phyloP scores from a whole-genome alignment of 2,888 invertebrate genomes.

The Meta bourneti region DNA sequence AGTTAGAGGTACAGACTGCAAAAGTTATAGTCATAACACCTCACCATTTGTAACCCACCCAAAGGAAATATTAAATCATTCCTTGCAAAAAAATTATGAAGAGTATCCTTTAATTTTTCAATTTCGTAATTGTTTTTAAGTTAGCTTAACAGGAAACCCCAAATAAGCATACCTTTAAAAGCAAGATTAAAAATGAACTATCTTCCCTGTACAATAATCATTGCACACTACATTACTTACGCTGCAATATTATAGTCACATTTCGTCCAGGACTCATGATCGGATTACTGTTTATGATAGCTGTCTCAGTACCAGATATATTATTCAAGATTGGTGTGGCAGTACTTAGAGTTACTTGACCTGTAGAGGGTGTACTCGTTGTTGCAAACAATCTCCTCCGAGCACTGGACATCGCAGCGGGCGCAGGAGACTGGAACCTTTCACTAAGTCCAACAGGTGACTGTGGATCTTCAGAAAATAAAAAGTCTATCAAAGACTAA shows the following conservation, averaged over 20 bases:
- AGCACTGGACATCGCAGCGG: slow-evolving; percentile 80
- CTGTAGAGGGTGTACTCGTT: slow-evolving; percentile 29
- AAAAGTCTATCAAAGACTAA: slow-evolving; percentile 26
- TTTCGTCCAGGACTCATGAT: slow-evolving; percentile 72
- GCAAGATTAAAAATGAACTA: too few species aligned
- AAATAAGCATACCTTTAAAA: too few species aligned
- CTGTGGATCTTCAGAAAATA: slow-evolving; percentile 78
- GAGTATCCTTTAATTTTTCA: too few species aligned
- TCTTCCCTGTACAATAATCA: neutral
- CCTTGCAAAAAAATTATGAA: too few species aligned
- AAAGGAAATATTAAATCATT: too few species aligned
- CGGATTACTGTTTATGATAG: slow-evolving; percentile 46
- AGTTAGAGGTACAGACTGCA: too few species aligned
- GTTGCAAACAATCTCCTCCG: slow-evolving; percentile 80
- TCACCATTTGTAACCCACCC: too few species aligned
- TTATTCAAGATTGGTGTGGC: slow-evolving; percentile 15
- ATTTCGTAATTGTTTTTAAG: too few species aligned
- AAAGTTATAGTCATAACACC: too few species aligned
- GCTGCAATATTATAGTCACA: slow-evolving; percentile 71
- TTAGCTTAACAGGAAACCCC: too few species aligned
- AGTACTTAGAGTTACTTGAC: slow-evolving; percentile 52
- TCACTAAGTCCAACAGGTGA: slow-evolving; percentile 81
- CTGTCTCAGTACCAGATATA: slow-evolving; percentile 32
- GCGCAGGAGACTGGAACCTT: slow-evolving; percentile 86
- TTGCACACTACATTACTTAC: slow-evolving; percentile 51